Evolutionary conservation across 2,888 invertebrate genomes (phyloP).

Genomic region (Gastracanthus pulcherrimus): DNA sequence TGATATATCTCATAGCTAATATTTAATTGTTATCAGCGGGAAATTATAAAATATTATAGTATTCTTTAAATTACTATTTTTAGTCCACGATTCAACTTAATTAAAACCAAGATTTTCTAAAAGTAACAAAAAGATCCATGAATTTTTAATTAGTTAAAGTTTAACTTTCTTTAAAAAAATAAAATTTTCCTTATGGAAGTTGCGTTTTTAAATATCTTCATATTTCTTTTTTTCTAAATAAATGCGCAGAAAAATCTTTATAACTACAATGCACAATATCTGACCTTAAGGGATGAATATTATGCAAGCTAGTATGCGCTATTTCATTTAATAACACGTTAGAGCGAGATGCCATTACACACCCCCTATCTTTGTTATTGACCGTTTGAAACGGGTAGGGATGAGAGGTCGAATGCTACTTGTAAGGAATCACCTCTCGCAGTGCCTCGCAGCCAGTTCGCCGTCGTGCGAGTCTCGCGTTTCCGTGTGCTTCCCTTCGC

Average conservation of each 20-base stretch:
- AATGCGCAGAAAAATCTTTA: background rate
- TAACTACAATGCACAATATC: background rate
- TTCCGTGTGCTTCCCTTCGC: slow-evolving; percentile 58
- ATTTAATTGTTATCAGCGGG: no score
- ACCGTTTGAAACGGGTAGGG: slow-evolving; percentile 59
- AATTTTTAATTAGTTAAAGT: no score
- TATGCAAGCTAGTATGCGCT: background rate
- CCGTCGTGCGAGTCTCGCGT: slow-evolving; percentile 65
- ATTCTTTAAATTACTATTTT: no score
- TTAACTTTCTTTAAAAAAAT: no score
- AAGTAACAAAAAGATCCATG: no score
- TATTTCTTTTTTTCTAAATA: no score
- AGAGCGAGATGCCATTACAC: background rate
- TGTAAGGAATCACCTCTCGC: slow-evolving; percentile 74
- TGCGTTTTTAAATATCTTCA: no score
- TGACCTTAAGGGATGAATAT: background rate
- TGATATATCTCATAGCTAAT: no score
- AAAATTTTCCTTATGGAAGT: no score
- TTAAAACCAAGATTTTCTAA: no score
- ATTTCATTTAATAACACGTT: slow-evolving; percentile 6
- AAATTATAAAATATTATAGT: no score
- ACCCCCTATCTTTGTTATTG: slow-evolving; percentile 58
- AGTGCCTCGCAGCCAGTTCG: slow-evolving; percentile 69
- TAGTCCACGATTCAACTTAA: no score
- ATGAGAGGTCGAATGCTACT: slow-evolving; percentile 68